Evolutionary conservation across 2,113 vertebrate genomes (phyloP).

Genomic region (Festucalex cinctus): DNA sequence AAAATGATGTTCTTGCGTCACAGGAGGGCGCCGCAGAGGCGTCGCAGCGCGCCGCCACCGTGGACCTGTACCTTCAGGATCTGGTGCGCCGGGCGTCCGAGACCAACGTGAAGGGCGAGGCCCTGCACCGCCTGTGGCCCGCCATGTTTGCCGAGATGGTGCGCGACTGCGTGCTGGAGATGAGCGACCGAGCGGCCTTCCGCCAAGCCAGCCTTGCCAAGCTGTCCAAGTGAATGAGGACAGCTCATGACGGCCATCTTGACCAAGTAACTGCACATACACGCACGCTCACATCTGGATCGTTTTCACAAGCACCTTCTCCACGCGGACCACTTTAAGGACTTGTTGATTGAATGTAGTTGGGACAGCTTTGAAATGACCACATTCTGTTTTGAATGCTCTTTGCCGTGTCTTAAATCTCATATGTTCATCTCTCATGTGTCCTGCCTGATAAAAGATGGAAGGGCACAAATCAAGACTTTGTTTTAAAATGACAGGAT

Average conservation of each 20-base stretch:
- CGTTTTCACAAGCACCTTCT: conserved; percentile 15
- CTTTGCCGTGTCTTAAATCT: conserved; percentile 46
- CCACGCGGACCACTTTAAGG: conserved; percentile 14
- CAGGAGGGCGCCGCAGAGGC: conserved; percentile 65
- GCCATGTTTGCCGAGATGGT: conserved; percentile 93
- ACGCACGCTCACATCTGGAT: conserved; percentile 9
- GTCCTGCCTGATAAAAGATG: conserved; percentile 31
- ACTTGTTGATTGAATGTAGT: conserved; percentile 57
- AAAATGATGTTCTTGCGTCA: conserved; percentile 1
- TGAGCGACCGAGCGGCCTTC: conserved; percentile 80
- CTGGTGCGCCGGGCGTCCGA: conserved; percentile 82
- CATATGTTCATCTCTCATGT: conserved; percentile 31
- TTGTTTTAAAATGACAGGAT: conserved; percentile 58
- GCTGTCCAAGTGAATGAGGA: conserved; percentile 63
- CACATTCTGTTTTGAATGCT: conserved; percentile 48
- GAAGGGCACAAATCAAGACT: conserved; percentile 36
- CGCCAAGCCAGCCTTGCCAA: conserved; percentile 83
- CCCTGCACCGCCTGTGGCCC: conserved; percentile 93
- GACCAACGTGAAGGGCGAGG: conserved; percentile 87
- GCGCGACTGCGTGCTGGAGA: conserved; percentile 87
- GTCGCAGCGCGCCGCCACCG: conserved; percentile 46
- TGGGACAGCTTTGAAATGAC: conserved; percentile 41
- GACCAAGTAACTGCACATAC: conserved; percentile 8
- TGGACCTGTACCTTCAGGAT: conserved; percentile 80
- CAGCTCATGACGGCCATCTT: neutral